Evolutionary conservation across 2,113 vertebrate genomes (phyloP), one percentile per base, ranked within the genome.

Genomic region (Copsychus sechellarum): DNA sequence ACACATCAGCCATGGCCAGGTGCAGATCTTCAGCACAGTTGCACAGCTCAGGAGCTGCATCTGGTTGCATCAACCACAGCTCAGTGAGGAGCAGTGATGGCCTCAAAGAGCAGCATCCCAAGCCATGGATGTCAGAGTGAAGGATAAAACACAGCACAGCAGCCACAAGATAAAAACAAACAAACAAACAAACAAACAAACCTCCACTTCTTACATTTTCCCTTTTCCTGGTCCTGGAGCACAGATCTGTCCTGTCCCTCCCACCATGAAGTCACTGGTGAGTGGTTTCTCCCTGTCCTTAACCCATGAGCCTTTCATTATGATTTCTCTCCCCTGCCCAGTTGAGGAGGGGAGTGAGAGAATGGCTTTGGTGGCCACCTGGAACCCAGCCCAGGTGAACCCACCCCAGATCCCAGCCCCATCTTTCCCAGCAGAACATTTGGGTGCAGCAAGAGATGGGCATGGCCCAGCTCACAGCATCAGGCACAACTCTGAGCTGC

Each of bases 381-480:
- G 45, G 45, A 36, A n/a, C 3, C 26, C 69, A 73, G 5, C 33
- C 36, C 86, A 50, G 86, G 9, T 8, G 17, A 48, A 6, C 6
- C 57, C 85, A 56, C 1, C 20, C 9, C 47, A 14, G 48, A 43
- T 6, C 40, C 13, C 48, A 76, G 36, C 40, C 25, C 25, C 65
- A 67, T 3, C 29, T 60, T 60, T 34, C 38, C 61, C 74, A 79
- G 78, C 34, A 56, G 29, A 64, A 36, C 8, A 2, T 19, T 43
- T 31, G 21, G 16, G 28, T 33, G 60, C 1, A 2, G 24, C 36
- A 5, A 2, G n/a, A 81, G 22, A 43, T 17, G 58, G 54, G 43
- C 57, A 89, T 1, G 3, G 54, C 43, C 25, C 58, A 73, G 34
- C 19, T 42, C 69, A 57, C 0, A 0, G 5, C 13, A 1, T 6